Conservation (phyloP, 2,113 vertebrate species). For the Eupsittula cactorum region DNA sequence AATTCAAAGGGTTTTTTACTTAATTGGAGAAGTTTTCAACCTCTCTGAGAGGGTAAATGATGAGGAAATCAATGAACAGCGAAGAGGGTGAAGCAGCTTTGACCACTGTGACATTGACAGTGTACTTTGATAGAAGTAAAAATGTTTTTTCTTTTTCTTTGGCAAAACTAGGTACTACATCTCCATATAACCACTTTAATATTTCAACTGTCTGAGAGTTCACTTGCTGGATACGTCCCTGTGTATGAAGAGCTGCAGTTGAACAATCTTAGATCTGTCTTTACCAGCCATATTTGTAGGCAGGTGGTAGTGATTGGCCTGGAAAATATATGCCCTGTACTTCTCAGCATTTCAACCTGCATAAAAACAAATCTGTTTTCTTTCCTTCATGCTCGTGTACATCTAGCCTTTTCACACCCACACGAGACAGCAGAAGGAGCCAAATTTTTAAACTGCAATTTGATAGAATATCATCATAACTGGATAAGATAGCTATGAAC, state of each 20-base stretch:
- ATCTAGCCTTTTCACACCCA: not conserved
- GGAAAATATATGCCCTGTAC: not conserved
- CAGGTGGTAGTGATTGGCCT: not conserved
- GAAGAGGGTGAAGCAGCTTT: not conserved
- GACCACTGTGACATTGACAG: not conserved
- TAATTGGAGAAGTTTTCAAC: not conserved
- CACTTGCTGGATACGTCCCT: not conserved
- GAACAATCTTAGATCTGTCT: not conserved
- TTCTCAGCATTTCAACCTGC: not conserved
- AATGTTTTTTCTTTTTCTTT: not conserved
- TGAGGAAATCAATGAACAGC: not conserved
- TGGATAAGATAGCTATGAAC: not conserved
- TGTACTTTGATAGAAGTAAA: not conserved
- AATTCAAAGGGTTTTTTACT: not conserved
- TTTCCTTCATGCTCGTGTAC: not conserved
- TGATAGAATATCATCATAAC: not conserved
- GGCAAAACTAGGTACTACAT: not conserved
- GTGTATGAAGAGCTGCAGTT: not conserved
- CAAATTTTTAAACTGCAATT: not conserved
- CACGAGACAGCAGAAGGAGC: not conserved
- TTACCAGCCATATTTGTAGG: not conserved
- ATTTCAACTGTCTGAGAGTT: not conserved
- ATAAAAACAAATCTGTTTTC: slow-evolving; percentile 19
- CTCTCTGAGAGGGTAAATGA: not conserved
- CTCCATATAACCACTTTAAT: not conserved